A percentile compares a stretch with the other conserved stretches of the same genome.
These are phyloP conservation scores for Acipenser oxyrinchus DNA, from an alignment of 2,797 vertebrate species.

Conservation along the genomic window DNA sequence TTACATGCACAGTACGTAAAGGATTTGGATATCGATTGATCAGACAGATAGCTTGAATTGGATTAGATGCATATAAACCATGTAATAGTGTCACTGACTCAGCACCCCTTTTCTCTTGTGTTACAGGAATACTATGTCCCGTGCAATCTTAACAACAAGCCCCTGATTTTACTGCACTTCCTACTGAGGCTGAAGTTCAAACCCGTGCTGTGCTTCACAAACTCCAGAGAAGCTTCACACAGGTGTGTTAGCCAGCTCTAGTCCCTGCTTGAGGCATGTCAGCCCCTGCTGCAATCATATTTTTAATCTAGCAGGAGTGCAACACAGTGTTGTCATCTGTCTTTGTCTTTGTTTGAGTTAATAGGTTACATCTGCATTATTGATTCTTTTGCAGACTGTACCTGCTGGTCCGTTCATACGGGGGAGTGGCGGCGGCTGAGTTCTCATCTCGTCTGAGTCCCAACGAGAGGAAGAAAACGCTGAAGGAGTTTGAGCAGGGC, in stretches of 20 bases:
- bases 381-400: slow-evolving; percentile 56
- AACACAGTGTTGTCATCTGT: no score
- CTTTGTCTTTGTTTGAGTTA: no score
- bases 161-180: slow-evolving; percentile 77
- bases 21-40: no score
- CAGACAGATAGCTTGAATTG: no score
- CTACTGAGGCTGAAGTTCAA: slow-evolving; percentile 65
- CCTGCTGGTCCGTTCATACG: slow-evolving; percentile 74
- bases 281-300: no score
- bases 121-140: slow-evolving; percentile 81
- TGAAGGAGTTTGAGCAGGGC: slow-evolving; percentile 84
- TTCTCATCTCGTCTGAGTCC: slow-evolving; percentile 82
- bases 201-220: slow-evolving; percentile 85
- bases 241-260: slow-evolving; percentile 50
- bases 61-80: no score
- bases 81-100: no score
- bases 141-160: slow-evolving; percentile 76
- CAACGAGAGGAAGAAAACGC: slow-evolving; percentile 63
- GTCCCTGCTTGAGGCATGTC: no score
- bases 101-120: background rate
- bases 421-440: slow-evolving; percentile 71
- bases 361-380: no score
- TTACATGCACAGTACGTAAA: no score
- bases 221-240: slow-evolving; percentile 84
- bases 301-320: no score